Evolutionary conservation across 2,888 invertebrate species (phyloP).

Genomic region (Acronicta alni): DNA sequence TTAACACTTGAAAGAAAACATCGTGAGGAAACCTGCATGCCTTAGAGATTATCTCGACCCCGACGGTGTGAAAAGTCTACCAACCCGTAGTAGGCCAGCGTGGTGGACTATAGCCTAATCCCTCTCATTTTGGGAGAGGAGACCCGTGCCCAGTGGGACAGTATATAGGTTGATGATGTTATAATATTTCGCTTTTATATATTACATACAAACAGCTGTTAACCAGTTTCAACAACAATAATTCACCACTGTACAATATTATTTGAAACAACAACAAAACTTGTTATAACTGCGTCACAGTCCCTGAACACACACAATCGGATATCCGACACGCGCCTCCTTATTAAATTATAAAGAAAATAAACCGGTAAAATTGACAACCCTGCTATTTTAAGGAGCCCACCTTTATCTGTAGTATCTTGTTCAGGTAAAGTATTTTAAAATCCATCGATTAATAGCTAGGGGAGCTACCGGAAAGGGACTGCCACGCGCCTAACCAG

Average conservation of each 20-base stretch:
- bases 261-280: slow-evolving; percentile 60
- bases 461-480: slow-evolving; percentile 76
- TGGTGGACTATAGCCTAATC: too few relatives aligned
- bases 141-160: too few relatives aligned
- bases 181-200: too few relatives aligned
- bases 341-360: slow-evolving; percentile 87
- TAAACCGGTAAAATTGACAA: slow-evolving; percentile 69
- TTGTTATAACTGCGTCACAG: slow-evolving; percentile 73
- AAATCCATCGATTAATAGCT: slow-evolving; percentile 55
- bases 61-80: too few relatives aligned
- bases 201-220: slow-evolving; percentile 42
- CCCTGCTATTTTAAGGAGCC: slow-evolving; percentile 39
- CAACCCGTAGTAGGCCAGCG: too few relatives aligned
- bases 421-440: slow-evolving; percentile 55
- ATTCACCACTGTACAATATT: slow-evolving; percentile 54
- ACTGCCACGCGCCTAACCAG: slow-evolving; percentile 78
- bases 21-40: too few relatives aligned
- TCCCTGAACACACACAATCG: slow-evolving; percentile 73
- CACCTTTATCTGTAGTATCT: slow-evolving; percentile 19
- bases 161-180: too few relatives aligned
- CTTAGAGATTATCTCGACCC: too few relatives aligned
- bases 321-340: slow-evolving; percentile 79
- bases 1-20: too few relatives aligned
- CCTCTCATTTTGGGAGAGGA: too few relatives aligned
- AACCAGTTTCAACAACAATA: slow-evolving; percentile 53